Evolutionary conservation across 1,140 invertebrate species (phyloP).

Genomic region (Olivierus martensii): DNA sequence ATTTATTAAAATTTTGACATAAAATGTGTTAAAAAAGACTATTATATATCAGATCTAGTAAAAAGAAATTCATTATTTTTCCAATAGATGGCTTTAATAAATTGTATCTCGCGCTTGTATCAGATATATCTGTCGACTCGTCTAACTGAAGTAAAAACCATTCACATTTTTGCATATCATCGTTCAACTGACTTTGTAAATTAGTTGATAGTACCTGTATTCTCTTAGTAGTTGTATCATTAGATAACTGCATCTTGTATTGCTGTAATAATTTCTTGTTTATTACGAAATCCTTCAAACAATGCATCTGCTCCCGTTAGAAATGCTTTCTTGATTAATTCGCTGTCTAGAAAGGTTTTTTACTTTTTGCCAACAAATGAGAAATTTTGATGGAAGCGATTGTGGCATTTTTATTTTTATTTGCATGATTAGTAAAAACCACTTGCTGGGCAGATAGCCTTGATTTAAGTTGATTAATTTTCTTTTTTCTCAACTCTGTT

Average conservation of each 20-base stretch:
- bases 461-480: neutral
- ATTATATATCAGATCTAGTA: too few relatives aligned
- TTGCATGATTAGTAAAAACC: neutral
- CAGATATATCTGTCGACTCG: neutral
- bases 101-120: too few relatives aligned
- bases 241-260: constrained; percentile 1
- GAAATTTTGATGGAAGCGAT: neutral
- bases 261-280: constrained; percentile 1
- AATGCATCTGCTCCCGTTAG: neutral
- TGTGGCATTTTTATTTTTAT: neutral
- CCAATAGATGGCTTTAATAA: too few relatives aligned
- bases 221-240: neutral
- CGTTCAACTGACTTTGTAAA: neutral
- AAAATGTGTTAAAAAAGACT: too few relatives aligned
- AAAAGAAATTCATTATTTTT: too few relatives aligned
- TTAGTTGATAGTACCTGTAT: neutral
- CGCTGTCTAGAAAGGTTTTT: constrained; percentile 7
- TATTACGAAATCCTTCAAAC: constrained; percentile 10
- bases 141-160: neutral
- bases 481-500: neutral
- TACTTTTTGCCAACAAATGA: neutral
- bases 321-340: constrained; percentile 11
- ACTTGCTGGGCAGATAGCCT: neutral
- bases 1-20: too few relatives aligned
- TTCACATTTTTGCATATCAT: constrained; percentile 1